Conservation (phyloP, 2,113 vertebrate species). For the Scolopax mira region DNA sequence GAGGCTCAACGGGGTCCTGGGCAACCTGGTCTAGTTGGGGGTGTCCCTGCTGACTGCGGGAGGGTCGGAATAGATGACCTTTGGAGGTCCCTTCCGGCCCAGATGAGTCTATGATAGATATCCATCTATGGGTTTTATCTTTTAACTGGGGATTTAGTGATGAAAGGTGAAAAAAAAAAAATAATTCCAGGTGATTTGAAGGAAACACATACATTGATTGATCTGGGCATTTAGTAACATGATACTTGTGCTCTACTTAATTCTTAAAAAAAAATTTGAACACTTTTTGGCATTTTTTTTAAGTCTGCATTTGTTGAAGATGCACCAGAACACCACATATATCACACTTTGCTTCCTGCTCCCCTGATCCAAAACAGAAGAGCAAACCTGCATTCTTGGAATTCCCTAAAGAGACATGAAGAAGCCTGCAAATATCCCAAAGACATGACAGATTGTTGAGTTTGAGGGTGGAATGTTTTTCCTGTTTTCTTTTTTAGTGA, state of each 20-base stretch:
- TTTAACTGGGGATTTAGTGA: neutral
- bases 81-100: no score
- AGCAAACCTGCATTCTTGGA: neutral
- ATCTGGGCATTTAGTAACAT: no score
- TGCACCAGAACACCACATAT: neutral
- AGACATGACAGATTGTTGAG: neutral
- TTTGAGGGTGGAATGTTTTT: neutral
- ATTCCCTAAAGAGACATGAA: neutral
- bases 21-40: no score
- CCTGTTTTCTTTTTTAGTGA: neutral
- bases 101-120: neutral
- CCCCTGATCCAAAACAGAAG: neutral
- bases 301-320: neutral
- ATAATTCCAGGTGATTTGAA: neutral
- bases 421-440: neutral
- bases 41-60: no score
- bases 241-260: neutral
- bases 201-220: neutral
- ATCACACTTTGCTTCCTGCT: neutral
- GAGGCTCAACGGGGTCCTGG: no score
- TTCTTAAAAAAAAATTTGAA: neutral
- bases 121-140: neutral
- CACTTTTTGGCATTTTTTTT: neutral
- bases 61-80: no score
- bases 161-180: neutral